Percentiles rank a stretch among this genome's conserved stretches.
Conservation (phyloP, 2,888 invertebrate genomes). For the Idaea aversata region DNA sequence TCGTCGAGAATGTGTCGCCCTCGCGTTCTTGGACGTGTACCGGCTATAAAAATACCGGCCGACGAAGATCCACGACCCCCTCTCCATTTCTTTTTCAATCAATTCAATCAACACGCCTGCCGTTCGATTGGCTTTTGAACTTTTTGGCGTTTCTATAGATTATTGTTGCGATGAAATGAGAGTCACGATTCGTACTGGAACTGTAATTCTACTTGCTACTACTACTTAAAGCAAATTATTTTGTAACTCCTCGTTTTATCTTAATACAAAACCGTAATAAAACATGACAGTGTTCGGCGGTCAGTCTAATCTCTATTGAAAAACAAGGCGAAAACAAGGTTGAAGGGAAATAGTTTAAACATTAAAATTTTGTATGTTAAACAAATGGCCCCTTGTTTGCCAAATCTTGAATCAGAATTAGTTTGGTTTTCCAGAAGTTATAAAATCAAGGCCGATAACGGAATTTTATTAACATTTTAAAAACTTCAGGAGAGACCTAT, state of each 20-base stretch:
- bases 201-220: not conserved
- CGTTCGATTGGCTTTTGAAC: conserved; percentile 64
- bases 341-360: not conserved
- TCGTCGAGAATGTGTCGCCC: conserved; percentile 76
- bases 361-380: not conserved
- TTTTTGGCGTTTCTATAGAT: conserved; percentile 50
- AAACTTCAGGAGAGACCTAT: not conserved
- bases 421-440: conserved; percentile 29
- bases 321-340: not conserved
- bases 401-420: conserved; percentile 41
- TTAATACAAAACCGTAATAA: not conserved
- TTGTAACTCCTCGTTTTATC: not conserved
- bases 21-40: conserved; percentile 73
- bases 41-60: conserved; percentile 76
- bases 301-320: not conserved
- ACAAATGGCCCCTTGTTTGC: not conserved
- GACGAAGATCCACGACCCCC: conserved; percentile 54
- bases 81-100: conserved; percentile 72
- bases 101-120: conserved; percentile 69
- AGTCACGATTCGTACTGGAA: conserved; percentile 2
- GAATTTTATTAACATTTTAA: conserved; percentile 11
- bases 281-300: not conserved
- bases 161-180: conserved; percentile 25
- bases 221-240: not conserved
- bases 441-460: conserved; percentile 37